Evolutionary conservation across 92 coral and sea anemone genomes (phyloP), one percentile per base, ranked within the genome.

Genomic region (Desmophyllum pertusum): DNA sequence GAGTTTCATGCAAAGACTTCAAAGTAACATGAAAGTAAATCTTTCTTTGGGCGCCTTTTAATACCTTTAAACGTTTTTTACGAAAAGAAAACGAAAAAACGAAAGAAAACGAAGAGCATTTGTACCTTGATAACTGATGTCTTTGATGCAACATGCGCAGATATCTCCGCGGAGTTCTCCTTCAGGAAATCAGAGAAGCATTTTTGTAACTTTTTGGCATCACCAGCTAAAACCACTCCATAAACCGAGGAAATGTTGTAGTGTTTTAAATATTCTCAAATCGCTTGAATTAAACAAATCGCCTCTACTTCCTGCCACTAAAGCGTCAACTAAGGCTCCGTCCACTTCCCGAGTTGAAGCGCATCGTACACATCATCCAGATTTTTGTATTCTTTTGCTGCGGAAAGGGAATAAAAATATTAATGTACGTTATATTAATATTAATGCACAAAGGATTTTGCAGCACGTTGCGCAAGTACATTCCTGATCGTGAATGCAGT

Each of bases 151-250:
- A 73, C 62, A 31, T 73, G 78, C 7, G 57, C 57, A 42, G 82
- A 78, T n/a, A 86, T 61, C 18, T 55, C 76, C 30, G 61, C 82
- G 33, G 80, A 62, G 55, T 80, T 80, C 66, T 90, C 95, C 43
- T 81, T 91, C 55, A 94, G 52, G 73, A 79, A 94, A 18, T 70
- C 42, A 43, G 79, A 76, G 73, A 89, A 94, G 65, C 98, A 94
- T 31, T 38, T 70, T 62, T 85, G 95, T 3, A 94, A 85, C 55
- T 88, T 92, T 36, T 81, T 85, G 29, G 95, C 91, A 43, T 94
- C 91, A 35, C 98, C 95, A 7, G 95, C 91, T 88, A 94, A 80
- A n/a, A 91, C 98, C 25, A 94, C 88, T 23, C 98, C 98, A 70
- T 94, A 94, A 8, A 87, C 80, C 3, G 95, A 79, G 13, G 81